Evolutionary conservation across 1,140 invertebrate species (phyloP).

Genomic region (Euura saliciscinereae): DNA sequence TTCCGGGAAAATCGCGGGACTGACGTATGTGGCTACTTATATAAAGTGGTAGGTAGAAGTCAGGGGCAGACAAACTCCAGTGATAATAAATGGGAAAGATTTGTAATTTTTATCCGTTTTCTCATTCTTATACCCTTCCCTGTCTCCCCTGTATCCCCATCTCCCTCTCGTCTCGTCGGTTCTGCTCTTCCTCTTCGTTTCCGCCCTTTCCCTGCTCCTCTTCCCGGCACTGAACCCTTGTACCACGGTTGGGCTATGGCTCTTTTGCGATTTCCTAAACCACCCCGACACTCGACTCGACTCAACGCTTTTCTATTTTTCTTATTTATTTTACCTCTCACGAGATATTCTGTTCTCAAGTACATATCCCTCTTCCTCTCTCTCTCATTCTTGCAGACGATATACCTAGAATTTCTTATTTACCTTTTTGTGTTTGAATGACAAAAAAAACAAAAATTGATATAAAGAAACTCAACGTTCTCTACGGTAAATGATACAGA

Average conservation of each 20-base stretch:
- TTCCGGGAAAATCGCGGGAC: background rate
- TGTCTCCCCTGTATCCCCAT: background rate
- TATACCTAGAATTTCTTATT: too few relatives aligned
- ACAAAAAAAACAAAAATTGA: background rate
- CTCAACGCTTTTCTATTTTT: slow-evolving; percentile 7
- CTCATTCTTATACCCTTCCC: slow-evolving; percentile 1
- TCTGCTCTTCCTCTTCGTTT: too few relatives aligned
- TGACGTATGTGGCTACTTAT: slow-evolving; percentile 7
- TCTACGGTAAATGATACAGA: background rate
- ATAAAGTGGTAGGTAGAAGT: slow-evolving; percentile 1
- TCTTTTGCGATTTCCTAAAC: too few relatives aligned
- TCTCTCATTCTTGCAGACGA: background rate
- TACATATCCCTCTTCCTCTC: background rate
- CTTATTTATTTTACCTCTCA: background rate
- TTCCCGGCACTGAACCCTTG: too few relatives aligned
- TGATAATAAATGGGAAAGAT: background rate
- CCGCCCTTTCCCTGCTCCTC: too few relatives aligned
- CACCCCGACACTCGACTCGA: background rate
- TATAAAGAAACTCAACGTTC: background rate
- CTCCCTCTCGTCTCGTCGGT: too few relatives aligned
- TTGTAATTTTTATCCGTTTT: slow-evolving; percentile 7
- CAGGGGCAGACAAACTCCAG: slow-evolving; percentile 1
- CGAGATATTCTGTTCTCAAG: background rate
- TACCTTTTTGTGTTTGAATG: too few relatives aligned
- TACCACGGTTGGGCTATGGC: too few relatives aligned